phyloP scores from a whole-genome alignment of 2,888 invertebrate genomes.

The Tetanocera ferruginea region DNA sequence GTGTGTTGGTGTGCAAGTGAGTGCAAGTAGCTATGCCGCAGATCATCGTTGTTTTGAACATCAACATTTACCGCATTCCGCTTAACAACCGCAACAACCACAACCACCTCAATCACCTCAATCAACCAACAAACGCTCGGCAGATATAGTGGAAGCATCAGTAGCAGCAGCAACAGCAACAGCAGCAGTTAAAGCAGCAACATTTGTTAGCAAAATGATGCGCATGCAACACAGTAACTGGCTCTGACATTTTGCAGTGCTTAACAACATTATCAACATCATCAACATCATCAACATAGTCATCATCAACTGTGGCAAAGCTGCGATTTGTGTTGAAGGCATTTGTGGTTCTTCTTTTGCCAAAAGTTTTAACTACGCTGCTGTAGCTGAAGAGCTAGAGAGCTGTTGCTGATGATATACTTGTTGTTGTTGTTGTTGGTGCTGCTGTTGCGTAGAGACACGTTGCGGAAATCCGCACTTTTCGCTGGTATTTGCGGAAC shows the following conservation, averaged over 20 bases:
- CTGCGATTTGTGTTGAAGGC: constrained; percentile 29
- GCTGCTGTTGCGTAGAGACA: neutral
- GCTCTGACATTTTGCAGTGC: neutral
- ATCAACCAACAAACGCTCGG: neutral
- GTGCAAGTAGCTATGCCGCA: too few species aligned
- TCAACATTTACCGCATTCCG: too few species aligned
- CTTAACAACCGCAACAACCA: neutral
- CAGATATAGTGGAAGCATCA: neutral
- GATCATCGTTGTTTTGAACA: too few species aligned
- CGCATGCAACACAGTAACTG: neutral
- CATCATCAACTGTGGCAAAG: constrained; percentile 25
- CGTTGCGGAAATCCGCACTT: neutral
- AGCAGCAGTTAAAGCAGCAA: neutral
- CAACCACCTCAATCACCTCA: neutral
- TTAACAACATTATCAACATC: neutral
- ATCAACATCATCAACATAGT: neutral
- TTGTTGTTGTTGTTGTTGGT: neutral
- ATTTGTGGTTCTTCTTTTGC: constrained; percentile 27
- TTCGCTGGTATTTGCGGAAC: neutral
- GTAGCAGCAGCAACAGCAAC: neutral
- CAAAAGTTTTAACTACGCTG: neutral
- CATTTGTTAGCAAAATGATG: neutral
- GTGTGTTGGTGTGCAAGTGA: too few species aligned
- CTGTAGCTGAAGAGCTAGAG: constrained; percentile 13
- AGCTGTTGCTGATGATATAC: constrained; percentile 13